Conservation (phyloP, 1,140 invertebrate species). For the Drosophila melanica region DNA sequence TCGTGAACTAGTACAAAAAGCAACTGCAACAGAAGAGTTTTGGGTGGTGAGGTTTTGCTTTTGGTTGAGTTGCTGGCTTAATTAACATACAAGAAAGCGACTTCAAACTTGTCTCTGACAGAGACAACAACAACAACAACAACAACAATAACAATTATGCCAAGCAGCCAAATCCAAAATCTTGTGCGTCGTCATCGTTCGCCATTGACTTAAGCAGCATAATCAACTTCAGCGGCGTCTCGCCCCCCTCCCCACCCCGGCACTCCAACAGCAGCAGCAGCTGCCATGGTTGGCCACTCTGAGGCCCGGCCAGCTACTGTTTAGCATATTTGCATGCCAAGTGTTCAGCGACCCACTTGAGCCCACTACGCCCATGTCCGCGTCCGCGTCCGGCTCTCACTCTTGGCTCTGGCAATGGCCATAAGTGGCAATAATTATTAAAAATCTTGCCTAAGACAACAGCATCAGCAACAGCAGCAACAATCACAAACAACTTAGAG, state of each 20-base stretch:
- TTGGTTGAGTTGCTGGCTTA: slow-evolving; percentile 37
- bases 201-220: slow-evolving; percentile 80
- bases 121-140: slow-evolving; percentile 29
- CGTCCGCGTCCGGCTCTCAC: slow-evolving; percentile 21
- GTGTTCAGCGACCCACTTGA: slow-evolving; percentile 68
- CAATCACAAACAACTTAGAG: slow-evolving; percentile 33
- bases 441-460: slow-evolving; percentile 81
- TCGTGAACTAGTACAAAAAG: slow-evolving; percentile 18
- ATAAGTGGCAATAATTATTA: slow-evolving; percentile 84
- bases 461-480: slow-evolving; percentile 46
- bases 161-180: slow-evolving; percentile 58
- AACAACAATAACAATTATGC: slow-evolving; percentile 19
- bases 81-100: slow-evolving; percentile 76
- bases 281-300: slow-evolving; percentile 15
- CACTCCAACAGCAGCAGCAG: neutral
- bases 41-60: neutral
- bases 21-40: slow-evolving; percentile 54
- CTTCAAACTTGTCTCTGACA: slow-evolving; percentile 80
- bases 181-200: slow-evolving; percentile 72
- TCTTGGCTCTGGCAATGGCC: slow-evolving; percentile 40
- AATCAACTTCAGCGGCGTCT: slow-evolving; percentile 71
- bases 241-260: neutral
- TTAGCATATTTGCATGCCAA: slow-evolving; percentile 83
- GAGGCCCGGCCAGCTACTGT: slow-evolving; percentile 63
- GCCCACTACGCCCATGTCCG: slow-evolving; percentile 55